Base-by-base conservation (phyloP, 2,797 vertebrate species). In the Enteromius treurensis region DNA sequence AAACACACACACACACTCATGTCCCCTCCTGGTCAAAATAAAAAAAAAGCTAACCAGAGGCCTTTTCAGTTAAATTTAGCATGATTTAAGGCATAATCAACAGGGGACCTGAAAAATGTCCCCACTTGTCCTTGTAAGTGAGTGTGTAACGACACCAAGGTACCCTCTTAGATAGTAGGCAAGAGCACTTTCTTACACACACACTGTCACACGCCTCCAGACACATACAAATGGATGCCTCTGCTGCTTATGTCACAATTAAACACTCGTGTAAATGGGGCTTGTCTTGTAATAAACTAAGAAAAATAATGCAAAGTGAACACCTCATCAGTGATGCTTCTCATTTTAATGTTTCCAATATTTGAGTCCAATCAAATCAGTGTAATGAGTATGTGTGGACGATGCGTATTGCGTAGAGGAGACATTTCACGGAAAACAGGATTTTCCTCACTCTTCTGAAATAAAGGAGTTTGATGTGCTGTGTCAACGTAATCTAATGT, bases 301-400 rank as follows among this genome's bases (percentile, higher is more conserved):
- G 75, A 47, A 49, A 45, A 2, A 64, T 32, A 65, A 51, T 40
- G 40, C 40, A 42, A 67, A 29, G 76, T 60, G 42, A 64, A 71
- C 73, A 64, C 23, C 77, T 83, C 77, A 67, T 81, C 78, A 51
- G 29, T 69, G 65, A 62, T 76, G 51, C 84, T 87, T 70, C 29
- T 64, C 34, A 42, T 80, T 55, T 71, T 3, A 71, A 81, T 37
- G 15, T 68, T 37, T 29, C 51, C 13, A 10, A 51, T n/a, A 79
- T 79, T 15, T 68, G 32, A 40, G 21, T 45, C 55, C n/a, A 77
- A 37, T 62, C 13, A 37, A 55, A 80, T 34, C 29, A 53, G 19
- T 13, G 29, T 53, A 74, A 53, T 53, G 26, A 32, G 26, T 34
- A 49, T 73, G 21, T 73, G 45, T 49, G 26, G 47, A 51, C 17